A percentile compares a stretch with the other conserved stretches of the same genome.
These are phyloP conservation scores for Hyperopisus bebe DNA, from an alignment of 2,113 vertebrate species.

Conservation along the genomic window DNA sequence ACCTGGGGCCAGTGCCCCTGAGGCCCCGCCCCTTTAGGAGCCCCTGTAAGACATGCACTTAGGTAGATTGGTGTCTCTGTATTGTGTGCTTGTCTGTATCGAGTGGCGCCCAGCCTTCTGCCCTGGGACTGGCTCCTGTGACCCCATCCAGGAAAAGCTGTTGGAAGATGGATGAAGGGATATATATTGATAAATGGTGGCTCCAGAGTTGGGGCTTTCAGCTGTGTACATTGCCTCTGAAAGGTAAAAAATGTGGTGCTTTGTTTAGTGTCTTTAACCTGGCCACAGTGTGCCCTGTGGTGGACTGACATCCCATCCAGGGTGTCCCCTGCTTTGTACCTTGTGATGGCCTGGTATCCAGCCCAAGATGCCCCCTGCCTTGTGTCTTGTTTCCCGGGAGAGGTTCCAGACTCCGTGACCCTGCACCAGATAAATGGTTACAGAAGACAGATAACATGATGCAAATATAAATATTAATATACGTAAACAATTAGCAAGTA, in stretches of 20 bases:
- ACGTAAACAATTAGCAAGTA: not conserved
- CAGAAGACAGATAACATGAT: not conserved
- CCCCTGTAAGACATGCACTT: not conserved
- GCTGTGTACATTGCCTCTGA: not conserved
- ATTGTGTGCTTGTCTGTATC: not conserved
- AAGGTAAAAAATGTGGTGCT: not conserved
- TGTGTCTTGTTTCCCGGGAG: not conserved
- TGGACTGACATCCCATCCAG: too few relatives aligned
- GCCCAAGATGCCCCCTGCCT: too few relatives aligned
- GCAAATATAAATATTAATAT: not conserved
- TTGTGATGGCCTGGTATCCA: too few relatives aligned
- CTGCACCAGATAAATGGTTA: not conserved
- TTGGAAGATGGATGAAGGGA: not conserved
- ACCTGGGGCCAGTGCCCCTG: not conserved
- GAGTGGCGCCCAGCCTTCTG: not conserved
- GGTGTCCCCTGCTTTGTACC: too few relatives aligned
- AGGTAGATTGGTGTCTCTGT: not conserved
- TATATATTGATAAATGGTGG: not conserved
- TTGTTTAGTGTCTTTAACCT: not conserved
- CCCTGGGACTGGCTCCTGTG: not conserved
- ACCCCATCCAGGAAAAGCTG: not conserved
- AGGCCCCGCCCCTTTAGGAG: not conserved
- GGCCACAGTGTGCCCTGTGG: not conserved
- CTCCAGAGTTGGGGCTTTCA: not conserved
- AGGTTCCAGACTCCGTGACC: not conserved